phyloP scores from a whole-genome alignment of 2,888 invertebrate genomes.

The Cantharis lateralis region DNA sequence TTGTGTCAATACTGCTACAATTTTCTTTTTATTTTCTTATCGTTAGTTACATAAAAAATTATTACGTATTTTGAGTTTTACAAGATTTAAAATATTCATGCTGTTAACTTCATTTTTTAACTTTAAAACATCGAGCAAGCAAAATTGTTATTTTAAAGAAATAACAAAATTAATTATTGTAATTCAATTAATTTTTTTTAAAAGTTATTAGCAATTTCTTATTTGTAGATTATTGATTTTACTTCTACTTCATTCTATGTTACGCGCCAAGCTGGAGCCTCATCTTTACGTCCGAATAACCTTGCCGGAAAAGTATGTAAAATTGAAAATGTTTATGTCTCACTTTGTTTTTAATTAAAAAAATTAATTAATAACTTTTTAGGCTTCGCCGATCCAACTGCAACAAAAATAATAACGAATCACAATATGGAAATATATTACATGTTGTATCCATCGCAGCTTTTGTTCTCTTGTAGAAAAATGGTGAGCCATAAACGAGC shows the following conservation, averaged over 20 bases:
- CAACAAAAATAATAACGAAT: background rate
- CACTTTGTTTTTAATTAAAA: background rate
- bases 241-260: background rate
- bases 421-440: background rate
- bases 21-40: constrained; percentile 1
- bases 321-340: background rate
- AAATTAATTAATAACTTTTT: background rate
- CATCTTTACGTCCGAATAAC: background rate
- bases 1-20: background rate
- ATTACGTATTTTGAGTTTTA: background rate
- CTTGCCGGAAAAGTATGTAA: background rate
- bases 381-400: background rate
- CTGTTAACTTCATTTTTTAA: background rate
- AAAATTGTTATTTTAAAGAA: background rate
- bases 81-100: background rate
- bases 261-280: background rate
- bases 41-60: background rate
- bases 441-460: background rate
- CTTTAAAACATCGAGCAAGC: background rate
- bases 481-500: background rate
- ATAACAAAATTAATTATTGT: background rate
- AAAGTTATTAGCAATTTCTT: background rate
- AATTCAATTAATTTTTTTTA: background rate
- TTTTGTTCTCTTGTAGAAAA: background rate
- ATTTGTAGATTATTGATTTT: background rate